phyloP scores from a whole-genome alignment of 2,888 invertebrate genomes.

The Cephus sareptanus region DNA sequence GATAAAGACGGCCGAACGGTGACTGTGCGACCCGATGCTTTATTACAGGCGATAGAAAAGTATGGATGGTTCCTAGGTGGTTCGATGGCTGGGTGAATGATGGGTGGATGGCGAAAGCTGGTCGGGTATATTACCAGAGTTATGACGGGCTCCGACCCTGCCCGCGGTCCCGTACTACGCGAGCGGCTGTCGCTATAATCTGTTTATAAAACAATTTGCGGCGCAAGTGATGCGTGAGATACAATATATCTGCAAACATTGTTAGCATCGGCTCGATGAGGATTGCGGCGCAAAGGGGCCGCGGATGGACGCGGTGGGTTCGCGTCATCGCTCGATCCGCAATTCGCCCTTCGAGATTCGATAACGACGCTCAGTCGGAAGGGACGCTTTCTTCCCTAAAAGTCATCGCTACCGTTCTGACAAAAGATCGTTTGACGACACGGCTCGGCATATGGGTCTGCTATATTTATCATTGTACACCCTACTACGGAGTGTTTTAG shows the following conservation, averaged over 20 bases:
- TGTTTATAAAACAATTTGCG: constrained; percentile 85
- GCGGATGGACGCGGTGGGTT: constrained; percentile 10
- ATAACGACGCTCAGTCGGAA: constrained; percentile 25
- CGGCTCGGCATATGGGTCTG: not conserved
- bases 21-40: not conserved
- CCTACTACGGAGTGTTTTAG: not conserved
- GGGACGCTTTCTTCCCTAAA: not conserved
- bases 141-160: constrained; percentile 31
- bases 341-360: constrained; percentile 32
- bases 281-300: constrained; percentile 50
- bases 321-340: constrained; percentile 31
- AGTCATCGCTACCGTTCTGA: not conserved
- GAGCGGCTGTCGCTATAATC: constrained; percentile 75
- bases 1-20: constrained; percentile 22
- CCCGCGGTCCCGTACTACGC: constrained; percentile 68
- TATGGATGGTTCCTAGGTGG: not conserved
- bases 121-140: constrained; percentile 46
- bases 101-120: constrained; percentile 16
- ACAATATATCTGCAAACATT: constrained; percentile 67
- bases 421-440: not conserved
- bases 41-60: not conserved
- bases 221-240: constrained; percentile 77
- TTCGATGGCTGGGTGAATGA: not conserved
- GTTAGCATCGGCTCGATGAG: constrained; percentile 66
- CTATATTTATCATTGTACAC: not conserved